Base-by-base conservation (phyloP, 2,888 invertebrate genomes). In the Tromatobia lineatoria region DNA sequence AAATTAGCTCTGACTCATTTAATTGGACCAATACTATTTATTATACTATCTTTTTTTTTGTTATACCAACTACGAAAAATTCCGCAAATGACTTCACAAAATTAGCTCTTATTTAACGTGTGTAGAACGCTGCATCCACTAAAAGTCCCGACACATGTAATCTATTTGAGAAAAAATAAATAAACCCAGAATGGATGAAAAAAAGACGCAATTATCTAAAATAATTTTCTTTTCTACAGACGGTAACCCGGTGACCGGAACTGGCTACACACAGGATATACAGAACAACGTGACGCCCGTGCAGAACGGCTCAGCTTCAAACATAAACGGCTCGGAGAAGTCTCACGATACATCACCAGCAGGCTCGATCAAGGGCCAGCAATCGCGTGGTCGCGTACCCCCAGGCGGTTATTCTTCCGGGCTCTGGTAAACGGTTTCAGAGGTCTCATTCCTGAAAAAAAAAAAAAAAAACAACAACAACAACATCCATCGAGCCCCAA, bases 381-480 rank as follows among this genome's bases (percentile, higher is more conserved):
- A 94, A 87, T 90, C 90, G 80, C 95, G 95, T 91, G 94, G 94
- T 91, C 96, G 96, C 93, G 95, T 96, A 87, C 96, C 96, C 71
- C 96, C 96, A 73, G 96, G 96, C 89, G 96, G 96, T 70, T 96
- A 94, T 93, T 96, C 96, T 87, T 96, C 96, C 87, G 96, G 96
- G 87, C 95, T 96, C 87, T 96, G 96, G 96, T 96, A 96, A 95
- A 92, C 57, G 92, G 90, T 57, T n/a, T 20, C 57, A 38, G 18
- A 50, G 64, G 18, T 23, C 45, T 52, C 67, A 38, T 11, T 59
- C 70, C 52, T 29, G 34, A 66, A 66, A 54, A n/a, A 57, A 50
- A 47, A 54, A 75, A 80, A 59, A 82, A 82, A 67, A 69, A 71
- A 67, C 45, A 79, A 78, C 66, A 81, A 70, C 67, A 80, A 82